These are phyloP conservation scores for Erinaceus europaeus DNA, from an alignment of 2,113 vertebrate genomes.

Conservation along the genomic window DNA sequence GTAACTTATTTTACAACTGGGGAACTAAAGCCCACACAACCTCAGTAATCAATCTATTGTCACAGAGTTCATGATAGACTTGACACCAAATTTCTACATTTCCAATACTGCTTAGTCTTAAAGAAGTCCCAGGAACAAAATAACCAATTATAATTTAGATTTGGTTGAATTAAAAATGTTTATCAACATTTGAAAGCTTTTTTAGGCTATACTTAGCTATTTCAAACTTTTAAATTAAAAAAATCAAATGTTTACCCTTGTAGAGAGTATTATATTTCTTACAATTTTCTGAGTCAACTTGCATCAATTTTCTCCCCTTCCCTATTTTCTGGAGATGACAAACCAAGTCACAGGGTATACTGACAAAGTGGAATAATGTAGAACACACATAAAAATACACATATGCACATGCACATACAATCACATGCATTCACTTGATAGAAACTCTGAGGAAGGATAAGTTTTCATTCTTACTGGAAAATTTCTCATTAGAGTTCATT, in stretches of 20 bases:
- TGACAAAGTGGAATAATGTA: background rate
- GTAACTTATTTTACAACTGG: background rate
- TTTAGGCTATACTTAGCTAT: background rate
- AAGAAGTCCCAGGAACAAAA: background rate
- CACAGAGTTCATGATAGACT: background rate
- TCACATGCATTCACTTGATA: background rate
- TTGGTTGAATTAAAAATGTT: background rate
- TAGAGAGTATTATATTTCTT: background rate
- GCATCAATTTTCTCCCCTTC: background rate
- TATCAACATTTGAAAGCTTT: background rate
- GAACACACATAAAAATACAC: background rate
- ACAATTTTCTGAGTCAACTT: background rate
- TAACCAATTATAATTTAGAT: background rate
- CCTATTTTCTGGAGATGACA: background rate
- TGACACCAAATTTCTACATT: background rate
- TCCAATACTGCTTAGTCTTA: background rate
- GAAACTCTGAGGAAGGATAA: background rate
- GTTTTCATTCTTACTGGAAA: background rate
- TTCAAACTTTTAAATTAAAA: constrained; percentile 5
- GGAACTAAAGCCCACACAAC: background rate
- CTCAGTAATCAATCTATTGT: background rate
- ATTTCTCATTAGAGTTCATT: background rate
- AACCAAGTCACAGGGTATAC: background rate
- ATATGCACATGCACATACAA: no score
- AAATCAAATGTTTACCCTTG: background rate